A percentile compares a stretch with the other conserved stretches of the same genome.
Conservation (phyloP, 2,888 invertebrate genomes). For the Anoplius nigerrimus region DNA sequence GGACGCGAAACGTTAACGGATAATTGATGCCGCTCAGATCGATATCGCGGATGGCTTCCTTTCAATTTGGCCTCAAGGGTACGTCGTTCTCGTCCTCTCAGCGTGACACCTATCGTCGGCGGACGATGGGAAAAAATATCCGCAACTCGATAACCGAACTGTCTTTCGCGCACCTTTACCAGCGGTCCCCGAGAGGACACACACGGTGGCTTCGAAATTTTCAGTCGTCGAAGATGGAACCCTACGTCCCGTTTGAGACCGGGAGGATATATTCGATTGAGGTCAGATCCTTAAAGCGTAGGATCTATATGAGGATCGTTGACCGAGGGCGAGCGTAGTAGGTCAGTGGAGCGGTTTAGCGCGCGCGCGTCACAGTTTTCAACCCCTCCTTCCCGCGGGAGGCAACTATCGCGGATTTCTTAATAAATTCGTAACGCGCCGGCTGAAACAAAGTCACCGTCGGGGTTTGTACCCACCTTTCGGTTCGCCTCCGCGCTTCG, state of each 20-base stretch:
- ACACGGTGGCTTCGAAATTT: no score
- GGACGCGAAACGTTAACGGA: background rate
- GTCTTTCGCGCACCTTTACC: no score
- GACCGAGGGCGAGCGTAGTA: slow-evolving; percentile 33
- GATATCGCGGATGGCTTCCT: slow-evolving; percentile 51
- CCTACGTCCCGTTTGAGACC: no score
- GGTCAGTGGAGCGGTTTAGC: slow-evolving; percentile 47
- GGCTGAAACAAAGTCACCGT: background rate
- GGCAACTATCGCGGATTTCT: background rate
- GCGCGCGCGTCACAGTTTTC: slow-evolving; percentile 25
- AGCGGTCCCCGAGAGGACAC: no score
- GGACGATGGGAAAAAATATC: no score
- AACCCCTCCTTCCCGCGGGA: no score
- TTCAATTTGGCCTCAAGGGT: slow-evolving; percentile 47
- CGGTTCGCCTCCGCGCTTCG: no score
- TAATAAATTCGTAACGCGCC: background rate
- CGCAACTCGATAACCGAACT: no score
- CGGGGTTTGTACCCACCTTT: no score
- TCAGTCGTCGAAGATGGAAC: no score
- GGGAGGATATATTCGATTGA: slow-evolving; percentile 20
- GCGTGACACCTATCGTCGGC: slow-evolving; percentile 21
- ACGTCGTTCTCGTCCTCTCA: slow-evolving; percentile 15
- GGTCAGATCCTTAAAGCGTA: slow-evolving; percentile 32
- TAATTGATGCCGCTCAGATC: slow-evolving; percentile 44
- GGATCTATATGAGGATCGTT: slow-evolving; percentile 32